Evolutionary conservation across 2,113 vertebrate genomes (phyloP), one percentile per base, ranked within the genome.

Genomic region (Triplophysa dalaica): DNA sequence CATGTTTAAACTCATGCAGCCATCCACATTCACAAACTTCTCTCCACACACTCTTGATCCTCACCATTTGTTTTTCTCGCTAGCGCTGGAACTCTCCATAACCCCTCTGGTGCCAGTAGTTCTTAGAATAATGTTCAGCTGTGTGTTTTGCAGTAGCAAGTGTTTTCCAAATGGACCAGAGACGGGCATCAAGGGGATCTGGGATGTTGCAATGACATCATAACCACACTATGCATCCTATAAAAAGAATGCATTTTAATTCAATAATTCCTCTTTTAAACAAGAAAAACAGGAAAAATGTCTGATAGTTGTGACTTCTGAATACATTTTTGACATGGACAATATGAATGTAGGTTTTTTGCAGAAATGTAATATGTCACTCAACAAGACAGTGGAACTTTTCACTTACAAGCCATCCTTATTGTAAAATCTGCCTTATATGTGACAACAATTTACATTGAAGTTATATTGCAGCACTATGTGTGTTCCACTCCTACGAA

Each of bases 191-290:
- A 33, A 58, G 5, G 60, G 33, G 26, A 61, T 67, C 75, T 62
- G 66, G 75, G 22, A 66, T 29, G 50, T 70, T 58, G 64, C 73
- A 21, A 8, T 82, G 82, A 75, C 82, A 75, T 75, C 58, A 68
- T 54, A 63, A 67, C 26, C 45, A 75, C 29, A 26, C 76, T 54
- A 75, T 52, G 67, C 52, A 80, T 16, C 26, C 80, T 80, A 78
- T 84, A 80, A 82, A 80, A 80, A 80, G 80, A 78, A 60, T 43
- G 13, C 10, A 45, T n/a, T 65, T 41, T 70, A 33, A 80, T 77
- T 80, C 78, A 70, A 70, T 73, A 75, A 70, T 64, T 66, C 61
- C 65, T n/a, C n/a, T n/a, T n/a, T n/a, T n/a, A n/a, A n/a, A n/a
- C n/a, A n/a, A n/a, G n/a, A n/a, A n/a, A n/a, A n/a, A n/a, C n/a